Percentiles rank a stretch among this genome's conserved stretches.
Conservation (phyloP, 2,888 invertebrate genomes). For the Tenodera sinensis region DNA sequence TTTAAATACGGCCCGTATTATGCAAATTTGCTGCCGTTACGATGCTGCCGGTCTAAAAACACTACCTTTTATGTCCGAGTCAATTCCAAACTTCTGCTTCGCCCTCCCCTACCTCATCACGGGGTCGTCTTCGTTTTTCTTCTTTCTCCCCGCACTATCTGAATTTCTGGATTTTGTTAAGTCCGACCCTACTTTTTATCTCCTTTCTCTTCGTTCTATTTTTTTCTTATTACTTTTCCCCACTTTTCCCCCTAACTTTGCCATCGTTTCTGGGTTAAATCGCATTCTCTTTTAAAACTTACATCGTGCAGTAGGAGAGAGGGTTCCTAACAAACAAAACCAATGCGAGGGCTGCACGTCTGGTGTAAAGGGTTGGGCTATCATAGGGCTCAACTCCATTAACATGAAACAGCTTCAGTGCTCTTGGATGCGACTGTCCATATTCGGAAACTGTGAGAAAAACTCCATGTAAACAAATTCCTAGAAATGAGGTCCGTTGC, state of each 20-base stretch:
- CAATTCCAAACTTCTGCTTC: background rate
- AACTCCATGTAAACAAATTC: too few relatives aligned
- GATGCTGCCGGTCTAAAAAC: background rate
- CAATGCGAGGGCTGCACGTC: background rate
- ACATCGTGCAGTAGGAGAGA: background rate
- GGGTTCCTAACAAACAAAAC: background rate
- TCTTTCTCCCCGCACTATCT: background rate
- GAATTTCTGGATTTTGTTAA: background rate
- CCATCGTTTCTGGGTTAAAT: background rate
- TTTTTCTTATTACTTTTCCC: background rate
- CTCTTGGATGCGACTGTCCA: too few relatives aligned
- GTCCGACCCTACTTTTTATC: background rate
- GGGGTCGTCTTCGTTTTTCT: background rate
- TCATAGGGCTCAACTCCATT: too few relatives aligned
- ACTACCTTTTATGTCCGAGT: background rate
- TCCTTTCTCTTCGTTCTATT: background rate
- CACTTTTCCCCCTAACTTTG: background rate
- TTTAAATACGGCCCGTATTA: background rate
- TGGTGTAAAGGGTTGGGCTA: background rate
- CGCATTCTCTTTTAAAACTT: background rate
- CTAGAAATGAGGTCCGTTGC: too few relatives aligned
- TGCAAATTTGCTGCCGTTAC: background rate
- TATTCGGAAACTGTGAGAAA: too few relatives aligned
- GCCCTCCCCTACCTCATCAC: background rate
- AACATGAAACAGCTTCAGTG: background rate